Evolutionary conservation across 2,797 vertebrate species (phyloP).

Genomic region (Diplodus sargus): DNA sequence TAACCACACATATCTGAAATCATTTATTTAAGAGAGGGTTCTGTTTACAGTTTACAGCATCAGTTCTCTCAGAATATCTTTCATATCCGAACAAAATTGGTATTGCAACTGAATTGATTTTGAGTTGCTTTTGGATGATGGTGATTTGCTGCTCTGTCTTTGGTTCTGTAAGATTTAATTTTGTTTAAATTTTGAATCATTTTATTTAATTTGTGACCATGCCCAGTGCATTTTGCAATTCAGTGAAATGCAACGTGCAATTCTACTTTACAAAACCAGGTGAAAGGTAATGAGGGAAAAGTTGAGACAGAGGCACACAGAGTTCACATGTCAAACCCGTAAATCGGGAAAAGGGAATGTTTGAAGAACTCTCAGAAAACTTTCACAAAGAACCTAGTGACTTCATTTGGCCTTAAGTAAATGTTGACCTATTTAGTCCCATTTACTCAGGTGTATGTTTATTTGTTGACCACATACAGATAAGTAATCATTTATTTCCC

Average conservation of each 20-base stretch:
- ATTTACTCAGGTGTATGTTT: slow-evolving; percentile 14
- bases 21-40: too few species aligned
- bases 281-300: slow-evolving; percentile 61
- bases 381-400: background rate
- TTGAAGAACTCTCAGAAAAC: slow-evolving; percentile 40
- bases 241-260: background rate
- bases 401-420: slow-evolving; percentile 25
- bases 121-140: too few species aligned
- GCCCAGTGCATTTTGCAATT: background rate
- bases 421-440: slow-evolving; percentile 40
- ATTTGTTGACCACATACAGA: background rate
- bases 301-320: slow-evolving; percentile 37
- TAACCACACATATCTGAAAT: too few species aligned
- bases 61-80: too few species aligned
- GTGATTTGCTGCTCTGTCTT: too few species aligned
- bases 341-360: slow-evolving; percentile 26
- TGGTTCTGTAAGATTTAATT: background rate
- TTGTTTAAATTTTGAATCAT: background rate
- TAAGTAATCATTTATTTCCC: too few species aligned
- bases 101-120: too few species aligned
- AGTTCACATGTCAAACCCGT: slow-evolving; percentile 21
- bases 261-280: slow-evolving; percentile 35
- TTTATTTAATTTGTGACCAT: background rate
- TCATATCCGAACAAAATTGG: too few species aligned
- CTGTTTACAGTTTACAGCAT: too few species aligned